Conservation (phyloP, 35 echinoderm and acorn worm genomes). For the Lytechinus variegatus region DNA sequence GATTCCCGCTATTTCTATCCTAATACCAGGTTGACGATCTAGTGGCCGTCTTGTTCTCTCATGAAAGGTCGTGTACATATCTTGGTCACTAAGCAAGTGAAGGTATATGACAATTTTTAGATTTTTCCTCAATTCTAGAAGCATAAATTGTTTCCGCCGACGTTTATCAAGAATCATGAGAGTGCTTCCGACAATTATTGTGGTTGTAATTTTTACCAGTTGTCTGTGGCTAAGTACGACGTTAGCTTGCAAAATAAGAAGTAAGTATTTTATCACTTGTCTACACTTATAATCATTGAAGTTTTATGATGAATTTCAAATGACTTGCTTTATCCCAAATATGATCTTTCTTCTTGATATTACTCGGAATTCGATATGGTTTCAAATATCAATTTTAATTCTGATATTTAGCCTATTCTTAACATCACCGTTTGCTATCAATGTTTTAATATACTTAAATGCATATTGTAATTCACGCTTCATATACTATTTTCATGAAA, state of each 20-base stretch:
- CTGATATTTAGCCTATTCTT: too few relatives aligned
- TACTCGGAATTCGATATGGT: too few relatives aligned
- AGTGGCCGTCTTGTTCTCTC: background rate
- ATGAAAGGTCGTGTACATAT: background rate
- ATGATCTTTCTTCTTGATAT: too few relatives aligned
- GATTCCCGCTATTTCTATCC: background rate
- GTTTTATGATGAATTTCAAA: too few relatives aligned
- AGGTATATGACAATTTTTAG: background rate
- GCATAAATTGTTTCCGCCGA: background rate
- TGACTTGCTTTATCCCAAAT: too few relatives aligned
- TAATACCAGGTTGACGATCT: background rate
- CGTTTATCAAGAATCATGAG: background rate
- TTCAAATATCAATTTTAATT: too few relatives aligned
- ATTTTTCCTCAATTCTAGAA: background rate
- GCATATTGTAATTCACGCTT: too few relatives aligned
- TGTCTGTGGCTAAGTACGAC: background rate
- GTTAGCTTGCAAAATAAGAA: constrained; percentile 1
- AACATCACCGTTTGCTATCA: too few relatives aligned
- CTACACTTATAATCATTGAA: too few relatives aligned
- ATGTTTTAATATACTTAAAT: too few relatives aligned
- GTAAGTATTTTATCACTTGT: background rate
- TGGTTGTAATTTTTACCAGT: background rate
- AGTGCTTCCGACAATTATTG: background rate
- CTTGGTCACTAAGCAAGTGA: background rate
- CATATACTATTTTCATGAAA: too few relatives aligned